Base-by-base conservation (phyloP, 2,113 vertebrate genomes). In the Ursus arctos region DNA sequence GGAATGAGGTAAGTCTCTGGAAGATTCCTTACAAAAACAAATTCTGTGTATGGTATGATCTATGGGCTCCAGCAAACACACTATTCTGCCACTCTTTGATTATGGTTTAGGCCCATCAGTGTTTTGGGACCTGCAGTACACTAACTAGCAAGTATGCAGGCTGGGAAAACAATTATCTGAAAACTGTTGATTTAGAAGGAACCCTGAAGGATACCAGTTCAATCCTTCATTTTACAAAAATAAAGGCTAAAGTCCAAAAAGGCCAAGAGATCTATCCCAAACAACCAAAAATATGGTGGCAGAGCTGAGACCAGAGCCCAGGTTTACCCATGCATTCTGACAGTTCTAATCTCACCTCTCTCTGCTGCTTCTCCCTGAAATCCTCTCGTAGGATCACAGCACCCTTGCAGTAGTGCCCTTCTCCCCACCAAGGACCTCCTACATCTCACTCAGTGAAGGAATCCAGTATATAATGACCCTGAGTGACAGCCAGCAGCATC, bases 131-230 rank as follows among this genome's bases (percentile, higher is more conserved):
- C 82, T 94, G 3, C 33, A 79, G 72, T 51, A 65, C 81, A 40
- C 69, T 40, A 40, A 40, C 76, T 31, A 47, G 43, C 31, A 80
- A 91, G 91, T 55, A 4, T 51, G 2, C 28, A 80, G 12, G 49
- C 69, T 92, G 77, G 28, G 22, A 91, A 79, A 91, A 65, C 14
- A 33, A 71, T 63, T 69, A 72, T 80, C 71, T 76, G 18, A 55
- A 91, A 94, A 57, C 53, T 90, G 40, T 72, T 92, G 11, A 84
- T 67, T 86, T 76, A 82, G 43, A 88, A 83, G n/a, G 10, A 65
- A 86, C 12, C 16, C 16, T 76, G 4, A 53, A 86, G 6, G 7
- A 24, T 51, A 65, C 53, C 22, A 43, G 76, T 28, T 81, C 43
- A 61, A 94, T 6, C 19, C 13, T 95, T 88, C 31, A 51, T 53